phyloP scores from a whole-genome alignment of 2,113 vertebrate species.

The Corythaeola cristata region DNA sequence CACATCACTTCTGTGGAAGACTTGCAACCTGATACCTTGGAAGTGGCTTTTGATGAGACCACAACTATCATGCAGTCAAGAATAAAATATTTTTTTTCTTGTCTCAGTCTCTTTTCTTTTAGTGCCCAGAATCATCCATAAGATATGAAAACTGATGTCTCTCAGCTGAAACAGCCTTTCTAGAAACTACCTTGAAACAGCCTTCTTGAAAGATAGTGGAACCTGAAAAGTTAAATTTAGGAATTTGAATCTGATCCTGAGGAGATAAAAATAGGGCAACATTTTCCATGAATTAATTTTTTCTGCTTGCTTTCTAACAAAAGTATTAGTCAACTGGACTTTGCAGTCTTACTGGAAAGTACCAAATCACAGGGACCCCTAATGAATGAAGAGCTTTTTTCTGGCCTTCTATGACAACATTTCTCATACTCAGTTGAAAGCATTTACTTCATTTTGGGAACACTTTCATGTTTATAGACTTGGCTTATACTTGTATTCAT shows the following conservation, averaged over 20 bases:
- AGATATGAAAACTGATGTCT: neutral
- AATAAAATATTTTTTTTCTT: neutral
- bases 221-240: neutral
- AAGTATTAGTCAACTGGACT: neutral
- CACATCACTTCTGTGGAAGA: neutral
- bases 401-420: neutral
- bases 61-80: neutral
- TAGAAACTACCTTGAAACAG: neutral
- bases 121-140: neutral
- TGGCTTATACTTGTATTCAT: neutral
- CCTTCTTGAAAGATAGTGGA: neutral
- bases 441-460: neutral
- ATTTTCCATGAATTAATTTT: neutral
- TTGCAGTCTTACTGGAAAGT: neutral
- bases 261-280: neutral
- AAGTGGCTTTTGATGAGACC: neutral
- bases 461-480: neutral
- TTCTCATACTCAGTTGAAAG: neutral
- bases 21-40: neutral
- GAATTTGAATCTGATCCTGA: neutral
- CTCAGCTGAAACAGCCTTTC: neutral
- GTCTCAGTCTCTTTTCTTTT: neutral
- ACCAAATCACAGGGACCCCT: neutral
- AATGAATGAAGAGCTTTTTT: neutral
- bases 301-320: neutral